Base-by-base conservation (phyloP, 2,797 vertebrate genomes). In the Neopelma chrysocephalum region DNA sequence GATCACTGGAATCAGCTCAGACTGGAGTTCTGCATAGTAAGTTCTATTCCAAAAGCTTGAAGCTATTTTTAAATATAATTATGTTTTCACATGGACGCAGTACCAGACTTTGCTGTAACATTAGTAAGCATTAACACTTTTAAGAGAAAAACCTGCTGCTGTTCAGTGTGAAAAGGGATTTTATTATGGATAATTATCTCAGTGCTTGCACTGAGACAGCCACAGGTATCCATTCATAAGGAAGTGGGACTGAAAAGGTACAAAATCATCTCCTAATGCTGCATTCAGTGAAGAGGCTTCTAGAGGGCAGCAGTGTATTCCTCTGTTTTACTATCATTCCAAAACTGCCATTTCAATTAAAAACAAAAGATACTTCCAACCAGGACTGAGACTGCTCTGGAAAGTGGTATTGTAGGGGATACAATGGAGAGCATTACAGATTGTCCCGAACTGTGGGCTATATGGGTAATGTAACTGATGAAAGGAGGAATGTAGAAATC, bases 291-390 rank as follows among this genome's bases (percentile, higher is more conserved):
- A 21, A 78, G 71, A 77, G 50, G 32, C 54, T 96, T 93, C 92
- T 70, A 90, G 92, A 88, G 32, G 43, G 60, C 75, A 89, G 88
- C 2, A 2, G 32, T 90, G 87, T 84, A 82, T 87, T 66, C 82
- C 82, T 57, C 60, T 68, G 42, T 89, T 92, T 95, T 56, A 75
- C n/a, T 91, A 85, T 78, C 56, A 92, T 71, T 89, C 45, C 53
- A 69, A 96, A 96, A n/a, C 58, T 78, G 50, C 45, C 34, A 60
- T 82, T 93, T 92, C 48, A 69, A 62, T 83, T 80, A 80, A 96
- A 94, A 92, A 73, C 66, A 95, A 94, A 87, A 93, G 78, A 75
- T 31, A 64, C 36, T 87, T 86, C 90, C 47, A 65, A 82, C 80
- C 9, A 66, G 65, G 71, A 86, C 77, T 64, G 43, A 79, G 88